Percentiles rank a stretch among this genome's conserved stretches.
These are phyloP conservation scores for Adineta ricciae DNA, from an alignment of 2,888 invertebrate genomes.

Conservation along the genomic window DNA sequence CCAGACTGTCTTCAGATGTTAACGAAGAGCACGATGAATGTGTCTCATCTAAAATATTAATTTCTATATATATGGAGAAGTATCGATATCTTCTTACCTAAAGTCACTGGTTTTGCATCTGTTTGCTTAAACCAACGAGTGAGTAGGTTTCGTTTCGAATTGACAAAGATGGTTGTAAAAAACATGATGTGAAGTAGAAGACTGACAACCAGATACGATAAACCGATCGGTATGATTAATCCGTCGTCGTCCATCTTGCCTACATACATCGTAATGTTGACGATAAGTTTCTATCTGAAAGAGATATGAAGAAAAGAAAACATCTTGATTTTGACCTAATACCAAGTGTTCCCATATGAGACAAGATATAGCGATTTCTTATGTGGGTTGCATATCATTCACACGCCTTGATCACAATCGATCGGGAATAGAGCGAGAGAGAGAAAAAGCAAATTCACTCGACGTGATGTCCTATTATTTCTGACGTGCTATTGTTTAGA, in stretches of 20 bases:
- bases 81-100: neutral
- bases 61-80: too few relatives aligned
- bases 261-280: neutral
- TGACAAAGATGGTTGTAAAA: neutral
- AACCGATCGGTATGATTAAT: neutral
- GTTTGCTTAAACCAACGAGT: neutral
- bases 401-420: too few relatives aligned
- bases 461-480: too few relatives aligned
- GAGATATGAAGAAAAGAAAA: neutral
- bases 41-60: neutral
- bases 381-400: too few relatives aligned
- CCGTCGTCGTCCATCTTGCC: neutral
- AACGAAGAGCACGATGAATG: neutral
- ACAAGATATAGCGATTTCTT: too few relatives aligned
- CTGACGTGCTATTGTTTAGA: too few relatives aligned
- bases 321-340: neutral
- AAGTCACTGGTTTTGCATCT: neutral
- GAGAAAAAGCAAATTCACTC: too few relatives aligned
- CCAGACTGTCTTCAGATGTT: neutral
- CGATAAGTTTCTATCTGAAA: neutral
- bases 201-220: neutral
- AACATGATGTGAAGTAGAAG: neutral
- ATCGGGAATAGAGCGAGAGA: too few relatives aligned
- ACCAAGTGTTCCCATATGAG: neutral
- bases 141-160: neutral